Conservation (phyloP, 2,888 invertebrate species). For the Rhagophthalmus giganteus region DNA sequence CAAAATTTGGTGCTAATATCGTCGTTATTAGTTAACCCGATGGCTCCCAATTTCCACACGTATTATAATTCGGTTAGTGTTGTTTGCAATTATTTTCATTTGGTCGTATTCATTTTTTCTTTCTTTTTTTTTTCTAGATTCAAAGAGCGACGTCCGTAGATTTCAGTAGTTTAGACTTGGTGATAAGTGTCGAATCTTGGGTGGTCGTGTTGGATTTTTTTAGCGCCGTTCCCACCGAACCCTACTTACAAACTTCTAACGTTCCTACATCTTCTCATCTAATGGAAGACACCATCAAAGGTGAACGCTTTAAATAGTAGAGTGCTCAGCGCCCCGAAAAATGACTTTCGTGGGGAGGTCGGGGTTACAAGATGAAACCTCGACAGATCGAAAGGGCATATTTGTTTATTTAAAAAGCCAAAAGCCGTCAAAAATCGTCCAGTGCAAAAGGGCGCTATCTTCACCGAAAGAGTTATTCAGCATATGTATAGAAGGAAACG, state of each 20-base stretch:
- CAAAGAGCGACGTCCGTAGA: slow-evolving; percentile 74
- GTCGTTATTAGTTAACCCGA: slow-evolving; percentile 68
- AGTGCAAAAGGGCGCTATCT: no score
- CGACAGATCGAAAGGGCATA: no score
- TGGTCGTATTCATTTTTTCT: background rate
- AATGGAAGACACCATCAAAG: slow-evolving; percentile 6
- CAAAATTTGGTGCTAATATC: slow-evolving; percentile 72
- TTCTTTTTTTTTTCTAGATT: slow-evolving; percentile 52
- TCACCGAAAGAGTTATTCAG: no score
- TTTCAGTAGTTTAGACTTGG: slow-evolving; percentile 88
- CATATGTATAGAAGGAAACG: no score
- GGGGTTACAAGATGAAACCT: no score
- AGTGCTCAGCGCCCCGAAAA: no score
- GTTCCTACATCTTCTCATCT: slow-evolving; percentile 1
- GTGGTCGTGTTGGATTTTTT: slow-evolving; percentile 94
- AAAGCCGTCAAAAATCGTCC: no score
- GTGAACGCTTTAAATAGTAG: slow-evolving; percentile 2
- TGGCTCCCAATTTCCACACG: slow-evolving; percentile 66
- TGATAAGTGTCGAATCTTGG: slow-evolving; percentile 93
- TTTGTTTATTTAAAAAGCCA: no score
- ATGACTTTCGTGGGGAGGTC: no score
- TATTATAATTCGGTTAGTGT: slow-evolving; percentile 62
- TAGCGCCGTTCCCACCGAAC: slow-evolving; percentile 57
- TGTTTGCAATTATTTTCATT: no score
- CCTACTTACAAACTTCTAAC: background rate